These are phyloP conservation scores for Prionailurus bengalensis DNA, from an alignment of 2,113 vertebrate genomes.

Conservation along the genomic window DNA sequence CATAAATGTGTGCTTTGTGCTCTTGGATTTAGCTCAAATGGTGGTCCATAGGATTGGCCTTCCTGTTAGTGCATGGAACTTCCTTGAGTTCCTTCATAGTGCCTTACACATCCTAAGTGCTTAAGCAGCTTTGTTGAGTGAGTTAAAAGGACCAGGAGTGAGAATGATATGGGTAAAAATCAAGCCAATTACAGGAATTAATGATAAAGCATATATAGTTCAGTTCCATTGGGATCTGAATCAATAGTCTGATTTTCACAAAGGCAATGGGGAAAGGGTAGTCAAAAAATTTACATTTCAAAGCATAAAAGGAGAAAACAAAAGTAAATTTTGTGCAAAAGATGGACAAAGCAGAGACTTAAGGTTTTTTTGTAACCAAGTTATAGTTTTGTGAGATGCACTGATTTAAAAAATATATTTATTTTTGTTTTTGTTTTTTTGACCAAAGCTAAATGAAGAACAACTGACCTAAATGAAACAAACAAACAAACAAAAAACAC, in stretches of 20 bases:
- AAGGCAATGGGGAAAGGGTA: neutral
- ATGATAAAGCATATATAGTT: neutral
- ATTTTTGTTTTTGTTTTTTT: neutral
- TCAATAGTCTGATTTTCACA: neutral
- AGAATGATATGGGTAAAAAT: neutral
- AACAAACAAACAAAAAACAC: neutral
- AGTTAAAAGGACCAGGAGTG: neutral
- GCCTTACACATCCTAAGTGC: neutral
- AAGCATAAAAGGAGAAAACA: neutral
- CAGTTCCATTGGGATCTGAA: neutral
- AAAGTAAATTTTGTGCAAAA: conserved; percentile 18
- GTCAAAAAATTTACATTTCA: neutral
- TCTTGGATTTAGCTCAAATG: neutral
- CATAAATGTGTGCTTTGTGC: neutral
- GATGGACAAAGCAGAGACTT: neutral
- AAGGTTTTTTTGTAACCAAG: neutral
- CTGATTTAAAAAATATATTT: neutral
- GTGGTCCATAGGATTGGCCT: neutral
- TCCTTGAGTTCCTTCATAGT: neutral
- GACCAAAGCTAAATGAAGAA: neutral
- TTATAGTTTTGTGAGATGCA: neutral
- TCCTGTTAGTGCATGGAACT: neutral
- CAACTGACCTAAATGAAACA: neutral
- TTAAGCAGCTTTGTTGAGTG: neutral
- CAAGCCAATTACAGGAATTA: neutral